Percentiles rank a stretch among this genome's conserved stretches.
Conservation (phyloP, 2,888 invertebrate species). For the Plebejus argus region DNA sequence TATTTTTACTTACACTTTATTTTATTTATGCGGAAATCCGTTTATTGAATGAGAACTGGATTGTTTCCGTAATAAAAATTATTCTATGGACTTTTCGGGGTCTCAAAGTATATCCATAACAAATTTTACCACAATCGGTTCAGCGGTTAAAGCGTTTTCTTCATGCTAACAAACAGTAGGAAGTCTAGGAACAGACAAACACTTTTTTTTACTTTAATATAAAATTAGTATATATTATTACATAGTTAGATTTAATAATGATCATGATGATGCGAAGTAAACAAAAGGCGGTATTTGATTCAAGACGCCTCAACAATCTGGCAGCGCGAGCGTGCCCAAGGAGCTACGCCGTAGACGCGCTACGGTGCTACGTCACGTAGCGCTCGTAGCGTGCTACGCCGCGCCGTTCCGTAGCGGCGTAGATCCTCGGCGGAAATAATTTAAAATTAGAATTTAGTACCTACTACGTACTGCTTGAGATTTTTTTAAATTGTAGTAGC, state of each 20-base stretch:
- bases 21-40: too few species aligned
- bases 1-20: too few species aligned
- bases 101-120: too few species aligned
- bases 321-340: slow-evolving; percentile 7
- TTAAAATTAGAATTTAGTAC: neutral
- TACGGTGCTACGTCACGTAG: slow-evolving; percentile 4
- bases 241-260: neutral
- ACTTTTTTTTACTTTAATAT: too few species aligned
- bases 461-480: neutral
- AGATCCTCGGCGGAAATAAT: neutral
- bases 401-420: neutral
- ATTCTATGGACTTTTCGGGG: too few species aligned
- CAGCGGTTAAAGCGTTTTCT: too few species aligned
- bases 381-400: slow-evolving; percentile 3
- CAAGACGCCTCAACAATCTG: slow-evolving; percentile 3
- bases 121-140: too few species aligned
- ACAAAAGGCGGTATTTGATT: slow-evolving; percentile 2
- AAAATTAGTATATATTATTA: too few species aligned
- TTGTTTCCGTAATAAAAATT: too few species aligned
- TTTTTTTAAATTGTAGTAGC: neutral
- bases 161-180: too few species aligned
- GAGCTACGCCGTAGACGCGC: neutral
- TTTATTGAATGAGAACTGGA: too few species aligned
- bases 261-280: neutral
- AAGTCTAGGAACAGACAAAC: too few species aligned